These are phyloP conservation scores for Mythimna pallens DNA, from an alignment of 2,888 invertebrate genomes.

Conservation along the genomic window DNA sequence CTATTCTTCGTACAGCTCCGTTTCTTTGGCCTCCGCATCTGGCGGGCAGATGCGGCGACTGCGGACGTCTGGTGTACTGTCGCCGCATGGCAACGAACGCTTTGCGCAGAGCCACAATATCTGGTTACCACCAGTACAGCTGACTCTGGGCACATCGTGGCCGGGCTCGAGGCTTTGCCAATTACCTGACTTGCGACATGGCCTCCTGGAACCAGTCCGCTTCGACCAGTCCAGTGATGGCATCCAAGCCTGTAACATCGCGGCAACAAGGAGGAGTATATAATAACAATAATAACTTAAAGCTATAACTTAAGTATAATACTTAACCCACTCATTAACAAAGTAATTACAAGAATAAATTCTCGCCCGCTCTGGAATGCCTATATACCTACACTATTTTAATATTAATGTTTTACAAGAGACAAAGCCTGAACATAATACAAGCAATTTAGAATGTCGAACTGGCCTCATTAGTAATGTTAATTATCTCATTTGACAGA, in stretches of 20 bases:
- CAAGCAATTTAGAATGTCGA: conserved; percentile 36
- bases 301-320: background rate
- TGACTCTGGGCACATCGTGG: background rate
- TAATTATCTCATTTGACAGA: conserved; percentile 44
- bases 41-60: too few relatives aligned
- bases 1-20: too few relatives aligned
- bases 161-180: background rate
- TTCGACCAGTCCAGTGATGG: background rate
- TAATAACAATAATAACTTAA: background rate
- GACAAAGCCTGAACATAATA: conserved; percentile 25
- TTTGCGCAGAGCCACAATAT: too few relatives aligned
- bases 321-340: conserved; percentile 19
- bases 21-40: too few relatives aligned
- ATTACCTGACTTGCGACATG: background rate
- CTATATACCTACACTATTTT: conserved; percentile 5
- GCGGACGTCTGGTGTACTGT: too few relatives aligned
- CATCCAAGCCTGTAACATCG: background rate
- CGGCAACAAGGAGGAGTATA: too few relatives aligned
- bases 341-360: conserved; percentile 37
- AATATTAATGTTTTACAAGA: conserved; percentile 38
- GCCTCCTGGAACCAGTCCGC: background rate
- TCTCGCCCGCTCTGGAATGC: background rate
- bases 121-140: background rate
- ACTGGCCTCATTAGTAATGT: conserved; percentile 30
- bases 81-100: too few relatives aligned